Base-by-base conservation (phyloP, 2,113 vertebrate species). In the Atractosteus spatula region DNA sequence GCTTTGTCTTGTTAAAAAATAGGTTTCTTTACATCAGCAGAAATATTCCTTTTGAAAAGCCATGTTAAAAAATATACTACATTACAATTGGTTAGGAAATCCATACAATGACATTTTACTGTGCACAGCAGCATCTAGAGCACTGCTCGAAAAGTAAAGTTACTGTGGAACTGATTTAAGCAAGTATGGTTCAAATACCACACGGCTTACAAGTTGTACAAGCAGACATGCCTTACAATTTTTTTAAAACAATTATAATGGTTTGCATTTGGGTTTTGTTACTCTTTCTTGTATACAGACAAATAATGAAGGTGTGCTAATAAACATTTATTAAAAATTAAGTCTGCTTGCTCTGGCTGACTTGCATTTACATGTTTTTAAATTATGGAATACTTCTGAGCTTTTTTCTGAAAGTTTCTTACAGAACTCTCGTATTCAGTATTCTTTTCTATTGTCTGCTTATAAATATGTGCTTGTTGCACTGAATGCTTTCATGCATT, bases 241-340 rank as follows among this genome's bases (percentile, higher is more conserved):
- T 85, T 86, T 86, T 76, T 88, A 84, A 82, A 85, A 88, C 77
- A 78, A 85, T 84, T 79, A 74, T 79, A 90, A 88, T 43, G 77
- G 83, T 88, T 88, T 91, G 89, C 86, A 88, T 84, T 88, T 86
- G 89, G 88, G 85, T 91, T 91, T 92, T 92, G 85, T 91, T 90
- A 91, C 87, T 86, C 80, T 84, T 88, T 90, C 86, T 85, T 84
- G 87, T 92, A 90, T 90, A 89, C 86, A 82, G 83, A 90, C 82
- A 75, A 88, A 83, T 83, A 82, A 85, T 84, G 85, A 80, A 80
- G 81, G 85, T 77, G 80, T 88, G 80, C 81, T 79, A 90, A 88
- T 88, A 88, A 90, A 90, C 86, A 87, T 85, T 90, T 89, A 81
- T 85, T 75, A 84, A 81, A 84, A 88, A 83, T 72, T 29, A 80